Percentiles rank a stretch among this genome's conserved stretches.
These are phyloP conservation scores for Onychomys arenicola DNA, from an alignment of 2,797 vertebrate species.

Conservation along the genomic window DNA sequence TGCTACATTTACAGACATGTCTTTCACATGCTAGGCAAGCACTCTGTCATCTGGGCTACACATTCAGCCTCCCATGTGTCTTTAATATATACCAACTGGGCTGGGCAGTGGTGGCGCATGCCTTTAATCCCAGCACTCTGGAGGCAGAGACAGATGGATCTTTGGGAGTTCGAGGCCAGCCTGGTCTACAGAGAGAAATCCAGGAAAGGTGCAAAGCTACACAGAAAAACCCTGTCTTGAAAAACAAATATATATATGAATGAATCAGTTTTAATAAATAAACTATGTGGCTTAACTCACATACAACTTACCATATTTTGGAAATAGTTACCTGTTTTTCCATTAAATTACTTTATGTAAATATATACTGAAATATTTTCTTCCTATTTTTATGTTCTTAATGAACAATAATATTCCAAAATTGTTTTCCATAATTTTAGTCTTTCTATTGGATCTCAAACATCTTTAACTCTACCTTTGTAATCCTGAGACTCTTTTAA, in stretches of 20 bases:
- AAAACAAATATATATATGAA: too few species aligned
- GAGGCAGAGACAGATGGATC: too few species aligned
- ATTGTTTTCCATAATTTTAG: neutral
- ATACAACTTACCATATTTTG: neutral
- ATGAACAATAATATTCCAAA: neutral
- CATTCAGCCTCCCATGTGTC: too few species aligned
- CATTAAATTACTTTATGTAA: constrained; percentile 33
- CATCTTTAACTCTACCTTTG: neutral
- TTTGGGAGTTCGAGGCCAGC: too few species aligned
- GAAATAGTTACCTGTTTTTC: neutral
- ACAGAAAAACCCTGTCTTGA: too few species aligned
- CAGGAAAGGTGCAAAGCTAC: too few species aligned
- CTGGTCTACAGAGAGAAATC: too few species aligned
- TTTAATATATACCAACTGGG: neutral
- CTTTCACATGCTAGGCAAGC: neutral
- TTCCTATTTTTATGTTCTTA: neutral
- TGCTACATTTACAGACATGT: neutral
- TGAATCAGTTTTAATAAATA: constrained; percentile 19
- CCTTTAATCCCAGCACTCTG: too few species aligned
- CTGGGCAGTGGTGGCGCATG: too few species aligned
- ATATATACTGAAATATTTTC: neutral
- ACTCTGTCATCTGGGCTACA: neutral
- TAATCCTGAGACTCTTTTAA: neutral
- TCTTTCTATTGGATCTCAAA: neutral
- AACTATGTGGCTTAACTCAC: neutral